A percentile compares a stretch with the other conserved stretches of the same genome.
These are phyloP conservation scores for Hipposideros larvatus DNA, from an alignment of 2,797 vertebrate genomes.

Conservation along the genomic window DNA sequence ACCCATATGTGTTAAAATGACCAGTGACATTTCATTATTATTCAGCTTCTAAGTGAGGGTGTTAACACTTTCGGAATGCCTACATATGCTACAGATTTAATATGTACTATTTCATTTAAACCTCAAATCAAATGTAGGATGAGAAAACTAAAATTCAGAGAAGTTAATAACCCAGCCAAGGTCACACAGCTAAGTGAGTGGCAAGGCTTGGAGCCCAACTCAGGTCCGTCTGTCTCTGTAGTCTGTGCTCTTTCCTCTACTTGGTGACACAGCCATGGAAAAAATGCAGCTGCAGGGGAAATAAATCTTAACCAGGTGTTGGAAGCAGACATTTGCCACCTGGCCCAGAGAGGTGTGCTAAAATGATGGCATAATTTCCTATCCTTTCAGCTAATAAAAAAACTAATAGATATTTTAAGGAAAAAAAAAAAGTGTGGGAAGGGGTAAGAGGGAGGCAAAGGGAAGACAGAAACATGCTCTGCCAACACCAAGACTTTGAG, in stretches of 20 bases:
- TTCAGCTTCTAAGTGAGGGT: not conserved
- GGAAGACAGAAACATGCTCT: not conserved
- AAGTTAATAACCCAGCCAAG: not conserved
- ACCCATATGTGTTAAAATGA: not conserved
- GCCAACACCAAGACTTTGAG: not conserved
- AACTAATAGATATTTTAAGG: conserved; percentile 27
- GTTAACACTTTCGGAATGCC: not conserved
- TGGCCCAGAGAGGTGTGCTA: conserved; percentile 61
- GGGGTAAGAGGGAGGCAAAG: not conserved
- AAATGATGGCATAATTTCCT: conserved; percentile 82
- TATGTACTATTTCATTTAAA: not conserved
- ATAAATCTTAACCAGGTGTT: conserved; percentile 72
- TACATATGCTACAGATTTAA: not conserved
- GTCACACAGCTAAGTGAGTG: conserved; percentile 18
- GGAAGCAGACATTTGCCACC: conserved; percentile 80
- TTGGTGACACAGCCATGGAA: conserved; percentile 20
- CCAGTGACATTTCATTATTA: not conserved
- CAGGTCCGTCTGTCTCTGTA: not conserved
- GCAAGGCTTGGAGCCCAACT: not conserved
- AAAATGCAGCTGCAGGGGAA: conserved; percentile 49
- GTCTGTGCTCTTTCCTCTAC: not conserved
- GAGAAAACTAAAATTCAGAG: conserved; percentile 54
- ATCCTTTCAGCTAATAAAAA: conserved; percentile 76
- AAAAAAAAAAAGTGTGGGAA: not conserved
- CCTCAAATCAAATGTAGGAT: not conserved